Percentiles rank a stretch among this genome's conserved stretches.
These are phyloP conservation scores for Tylochromis polylepis DNA, from an alignment of 2,113 vertebrate genomes.

Conservation along the genomic window DNA sequence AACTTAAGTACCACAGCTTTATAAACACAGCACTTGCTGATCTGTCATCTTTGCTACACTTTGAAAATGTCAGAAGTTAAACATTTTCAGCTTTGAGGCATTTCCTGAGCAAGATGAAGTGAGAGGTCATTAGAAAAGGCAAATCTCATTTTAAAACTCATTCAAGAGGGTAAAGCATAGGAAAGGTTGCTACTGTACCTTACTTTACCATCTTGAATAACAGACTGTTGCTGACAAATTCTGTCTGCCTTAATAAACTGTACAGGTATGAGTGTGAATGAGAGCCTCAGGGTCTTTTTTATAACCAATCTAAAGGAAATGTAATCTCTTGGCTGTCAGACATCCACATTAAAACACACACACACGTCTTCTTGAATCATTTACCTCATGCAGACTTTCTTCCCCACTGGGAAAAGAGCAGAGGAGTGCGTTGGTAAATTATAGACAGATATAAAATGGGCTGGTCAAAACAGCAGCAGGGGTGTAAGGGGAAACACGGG, in stretches of 20 bases:
- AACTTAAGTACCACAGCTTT: not conserved
- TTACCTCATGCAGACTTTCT: not conserved
- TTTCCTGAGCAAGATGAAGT: not conserved
- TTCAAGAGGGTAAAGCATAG: not conserved
- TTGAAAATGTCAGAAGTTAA: not conserved
- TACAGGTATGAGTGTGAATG: not conserved
- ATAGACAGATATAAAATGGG: conserved; percentile 14
- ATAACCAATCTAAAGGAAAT: conserved; percentile 33
- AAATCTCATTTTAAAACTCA: not conserved
- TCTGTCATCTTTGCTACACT: not conserved
- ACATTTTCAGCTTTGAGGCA: not conserved
- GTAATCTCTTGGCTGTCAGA: conserved; percentile 24
- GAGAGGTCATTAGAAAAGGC: not conserved
- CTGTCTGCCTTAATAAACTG: not conserved
- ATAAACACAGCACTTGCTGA: not conserved
- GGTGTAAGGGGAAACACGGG: not conserved
- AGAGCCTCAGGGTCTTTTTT: not conserved
- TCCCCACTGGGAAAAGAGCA: not conserved
- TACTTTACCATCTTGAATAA: not conserved
- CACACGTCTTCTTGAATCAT: conserved; percentile 12
- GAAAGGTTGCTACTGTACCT: not conserved
- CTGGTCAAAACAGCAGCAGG: not conserved
- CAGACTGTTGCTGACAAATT: not conserved
- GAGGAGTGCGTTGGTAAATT: conserved; percentile 3
- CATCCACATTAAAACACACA: not conserved